Evolutionary conservation across 92 coral and sea anemone species (phyloP).

Genomic region (Siderastrea siderea): DNA sequence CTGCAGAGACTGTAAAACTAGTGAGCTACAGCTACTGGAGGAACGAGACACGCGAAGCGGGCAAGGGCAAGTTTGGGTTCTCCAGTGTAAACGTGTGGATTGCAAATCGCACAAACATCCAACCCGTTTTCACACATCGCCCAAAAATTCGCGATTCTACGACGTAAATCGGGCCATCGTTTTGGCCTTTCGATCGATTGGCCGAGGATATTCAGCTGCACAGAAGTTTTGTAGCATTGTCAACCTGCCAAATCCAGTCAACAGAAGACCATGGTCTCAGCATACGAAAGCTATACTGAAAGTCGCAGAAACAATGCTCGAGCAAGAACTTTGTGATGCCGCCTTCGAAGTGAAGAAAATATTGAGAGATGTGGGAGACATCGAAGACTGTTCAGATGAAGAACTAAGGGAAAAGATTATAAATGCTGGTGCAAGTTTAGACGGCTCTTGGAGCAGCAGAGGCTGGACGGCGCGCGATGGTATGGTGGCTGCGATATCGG

Average conservation of each 20-base stretch:
- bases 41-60: slow-evolving; percentile 31
- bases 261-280: slow-evolving; percentile 41
- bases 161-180: slow-evolving; percentile 61
- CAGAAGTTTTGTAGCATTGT: slow-evolving; percentile 56
- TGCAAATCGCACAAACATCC: slow-evolving; percentile 26
- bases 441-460: slow-evolving; percentile 74
- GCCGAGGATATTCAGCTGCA: slow-evolving; percentile 67
- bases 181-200: slow-evolving; percentile 59
- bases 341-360: slow-evolving; percentile 48
- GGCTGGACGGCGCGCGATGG: slow-evolving; percentile 68
- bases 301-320: slow-evolving; percentile 28
- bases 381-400: slow-evolving; percentile 29
- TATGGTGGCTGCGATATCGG: slow-evolving; percentile 62
- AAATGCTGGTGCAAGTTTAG: slow-evolving; percentile 47
- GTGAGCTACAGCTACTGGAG: slow-evolving; percentile 40
- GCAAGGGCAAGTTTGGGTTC: slow-evolving; percentile 37
- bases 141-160: slow-evolving; percentile 43
- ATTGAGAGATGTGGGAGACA: slow-evolving; percentile 24
- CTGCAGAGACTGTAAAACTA: neutral
- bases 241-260: slow-evolving; percentile 43
- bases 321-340: slow-evolving; percentile 36
- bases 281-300: slow-evolving; percentile 35
- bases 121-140: slow-evolving; percentile 53
- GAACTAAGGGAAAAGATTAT: slow-evolving; percentile 45
- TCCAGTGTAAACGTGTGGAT: slow-evolving; percentile 36